Evolutionary conservation across 2,797 vertebrate species (phyloP), one percentile per base, ranked within the genome.

Genomic region (Eupleurogrammus muticus): DNA sequence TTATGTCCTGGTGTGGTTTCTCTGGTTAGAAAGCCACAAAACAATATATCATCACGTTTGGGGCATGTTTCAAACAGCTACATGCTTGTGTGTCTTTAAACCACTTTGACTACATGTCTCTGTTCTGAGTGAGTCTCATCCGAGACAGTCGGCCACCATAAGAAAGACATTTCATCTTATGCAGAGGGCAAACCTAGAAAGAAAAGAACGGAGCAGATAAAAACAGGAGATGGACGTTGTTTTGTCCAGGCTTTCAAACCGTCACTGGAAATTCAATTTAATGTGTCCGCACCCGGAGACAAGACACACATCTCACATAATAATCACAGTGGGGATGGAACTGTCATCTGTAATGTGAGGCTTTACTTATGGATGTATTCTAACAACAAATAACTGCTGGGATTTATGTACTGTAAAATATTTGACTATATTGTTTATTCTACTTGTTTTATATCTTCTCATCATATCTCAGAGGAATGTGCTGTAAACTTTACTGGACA

Each of bases 41-140:
- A 28, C 46, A 14, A 60, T 55, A 19, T 36, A 59, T 44, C 14
- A 12, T 17, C 16, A 44, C 40, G 17, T 44, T 24, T 5, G 38
- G 23, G 9, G 9, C 50, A 19, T 36, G 9, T n/a, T 67, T 56
- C 66, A 46, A 59, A 54, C 38, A 57, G 23, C n/a, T n/a, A 50
- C 2, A 0, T 49, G 42, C 24, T n/a, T 61, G 9, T 55, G n/a
- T 51, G 50, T 35, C 60, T 69, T 50, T 40, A 79, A 85, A 78
- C 78, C 54, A 73, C 71, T 74, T 82, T 77, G 79, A 82, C 74
- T 48, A 69, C 77, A 69, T 20, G 64, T 77, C 36, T 74, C 49
- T 70, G 42, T 70, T 77, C 64, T 51, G 63, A 68, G 44, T 66
- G 50, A 67, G 59, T 59, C 58, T 51, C 74, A 47, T 58, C 66